Evolutionary conservation across 2,888 invertebrate genomes (phyloP).

Genomic region (Heliconius aoede): DNA sequence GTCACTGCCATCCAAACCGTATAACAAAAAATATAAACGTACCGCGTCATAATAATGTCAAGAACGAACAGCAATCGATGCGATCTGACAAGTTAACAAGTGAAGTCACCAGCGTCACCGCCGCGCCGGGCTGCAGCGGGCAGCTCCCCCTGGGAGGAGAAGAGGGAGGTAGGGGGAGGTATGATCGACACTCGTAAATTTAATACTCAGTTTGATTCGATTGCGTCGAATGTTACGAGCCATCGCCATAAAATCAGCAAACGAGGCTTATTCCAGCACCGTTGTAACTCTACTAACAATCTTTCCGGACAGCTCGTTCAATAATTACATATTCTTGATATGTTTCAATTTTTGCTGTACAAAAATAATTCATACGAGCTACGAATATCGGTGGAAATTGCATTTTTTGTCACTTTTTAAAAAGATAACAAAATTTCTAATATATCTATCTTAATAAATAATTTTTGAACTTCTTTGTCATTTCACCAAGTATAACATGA

Average conservation of each 20-base stretch:
- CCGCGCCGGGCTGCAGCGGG: background rate
- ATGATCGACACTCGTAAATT: conserved; percentile 22
- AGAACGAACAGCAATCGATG: conserved; percentile 22
- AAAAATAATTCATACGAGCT: background rate
- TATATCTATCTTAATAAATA: too few species aligned
- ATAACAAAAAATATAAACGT: conserved; percentile 9
- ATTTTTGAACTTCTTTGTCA: too few species aligned
- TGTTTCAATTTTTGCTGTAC: background rate
- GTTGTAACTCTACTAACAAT: background rate
- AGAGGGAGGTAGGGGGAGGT: background rate
- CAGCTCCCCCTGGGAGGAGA: background rate
- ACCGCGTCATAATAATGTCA: conserved; percentile 26
- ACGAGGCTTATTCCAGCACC: conserved; percentile 5
- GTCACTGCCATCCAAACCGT: background rate
- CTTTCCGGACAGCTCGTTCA: background rate
- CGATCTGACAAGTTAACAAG: conserved; percentile 30
- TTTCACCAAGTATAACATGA: too few species aligned
- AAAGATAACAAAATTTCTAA: too few species aligned
- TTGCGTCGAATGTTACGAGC: conserved; percentile 22
- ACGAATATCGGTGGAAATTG: too few species aligned
- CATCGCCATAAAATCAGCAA: conserved; percentile 23
- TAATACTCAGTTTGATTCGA: conserved; percentile 26
- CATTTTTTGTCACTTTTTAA: too few species aligned
- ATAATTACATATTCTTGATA: background rate
- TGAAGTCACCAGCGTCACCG: conserved; percentile 14